These are phyloP conservation scores for Gorilla gorilla DNA, from an alignment of 2,113 vertebrate species.

Conservation along the genomic window DNA sequence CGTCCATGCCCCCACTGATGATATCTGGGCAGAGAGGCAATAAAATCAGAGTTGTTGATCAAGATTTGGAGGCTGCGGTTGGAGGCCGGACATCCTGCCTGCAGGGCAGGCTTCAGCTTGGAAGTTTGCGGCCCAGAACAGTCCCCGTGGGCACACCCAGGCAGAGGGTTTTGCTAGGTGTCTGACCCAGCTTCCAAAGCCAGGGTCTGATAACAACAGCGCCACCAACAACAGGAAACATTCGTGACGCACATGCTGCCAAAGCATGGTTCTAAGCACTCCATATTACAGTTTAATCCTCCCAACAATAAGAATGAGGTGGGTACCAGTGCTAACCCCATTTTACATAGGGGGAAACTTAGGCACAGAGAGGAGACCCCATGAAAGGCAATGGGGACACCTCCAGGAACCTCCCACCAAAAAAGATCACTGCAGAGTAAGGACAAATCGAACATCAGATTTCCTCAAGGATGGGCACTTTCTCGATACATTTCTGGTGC, in stretches of 20 bases:
- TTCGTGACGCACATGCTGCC: accelerated
- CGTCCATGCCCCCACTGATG: accelerated
- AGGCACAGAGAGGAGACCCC: neutral
- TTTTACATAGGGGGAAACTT: neutral
- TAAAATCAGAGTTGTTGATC: accelerated
- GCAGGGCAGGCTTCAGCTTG: neutral
- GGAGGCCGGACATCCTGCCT: neutral
- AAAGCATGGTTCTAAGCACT: neutral
- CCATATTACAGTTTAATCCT: accelerated
- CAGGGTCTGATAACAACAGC: neutral
- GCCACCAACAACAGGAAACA: too few species aligned
- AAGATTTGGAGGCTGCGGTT: neutral
- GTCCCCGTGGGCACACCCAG: accelerated
- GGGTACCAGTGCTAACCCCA: accelerated
- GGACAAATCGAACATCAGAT: neutral
- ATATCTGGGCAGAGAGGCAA: neutral
- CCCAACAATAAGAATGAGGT: neutral
- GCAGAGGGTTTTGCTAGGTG: accelerated
- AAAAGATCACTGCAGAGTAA: accelerated
- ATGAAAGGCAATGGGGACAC: neutral
- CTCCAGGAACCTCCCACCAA: neutral
- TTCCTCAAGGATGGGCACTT: neutral
- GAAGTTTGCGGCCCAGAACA: neutral
- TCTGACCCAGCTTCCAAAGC: neutral
- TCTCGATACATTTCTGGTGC: neutral